Percentiles rank a stretch among this genome's conserved stretches.
Conservation (phyloP, 2,113 vertebrate genomes). For the Apteryx mantelli region DNA sequence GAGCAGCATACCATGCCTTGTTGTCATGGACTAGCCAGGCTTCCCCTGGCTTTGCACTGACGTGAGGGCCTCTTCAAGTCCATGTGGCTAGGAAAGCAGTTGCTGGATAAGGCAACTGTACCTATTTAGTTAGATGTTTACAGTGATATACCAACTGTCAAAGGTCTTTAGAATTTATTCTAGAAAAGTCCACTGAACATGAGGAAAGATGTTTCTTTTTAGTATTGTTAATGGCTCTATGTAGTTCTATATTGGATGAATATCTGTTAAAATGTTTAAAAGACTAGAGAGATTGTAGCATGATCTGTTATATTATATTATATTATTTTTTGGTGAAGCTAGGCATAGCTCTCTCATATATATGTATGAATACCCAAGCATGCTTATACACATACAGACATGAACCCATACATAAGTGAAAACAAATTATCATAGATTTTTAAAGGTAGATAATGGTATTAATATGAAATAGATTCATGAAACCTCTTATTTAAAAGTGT, state of each 20-base stretch:
- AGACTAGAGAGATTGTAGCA: not conserved
- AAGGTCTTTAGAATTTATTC: not conserved
- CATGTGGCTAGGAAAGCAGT: not conserved
- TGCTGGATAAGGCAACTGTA: not conserved
- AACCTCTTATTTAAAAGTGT: not conserved
- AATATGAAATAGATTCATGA: not conserved
- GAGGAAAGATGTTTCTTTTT: not conserved
- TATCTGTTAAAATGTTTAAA: not conserved
- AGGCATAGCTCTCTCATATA: not conserved
- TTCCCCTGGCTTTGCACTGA: not conserved
- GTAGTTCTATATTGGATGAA: not conserved
- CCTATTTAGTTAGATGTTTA: not conserved
- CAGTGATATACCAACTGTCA: not conserved
- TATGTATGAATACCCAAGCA: not conserved
- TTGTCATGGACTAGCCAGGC: rapidly evolving
- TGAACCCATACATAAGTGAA: not conserved
- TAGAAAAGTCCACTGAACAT: not conserved
- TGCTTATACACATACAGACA: not conserved
- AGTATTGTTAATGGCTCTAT: not conserved
- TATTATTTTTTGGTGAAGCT: not conserved
- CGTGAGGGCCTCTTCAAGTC: no score
- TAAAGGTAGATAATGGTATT: not conserved
- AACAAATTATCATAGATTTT: not conserved
- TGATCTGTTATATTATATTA: not conserved
- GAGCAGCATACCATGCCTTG: rapidly evolving